Evolutionary conservation across 2,113 vertebrate genomes (phyloP).

Genomic region (Aegithalos caudatus): DNA sequence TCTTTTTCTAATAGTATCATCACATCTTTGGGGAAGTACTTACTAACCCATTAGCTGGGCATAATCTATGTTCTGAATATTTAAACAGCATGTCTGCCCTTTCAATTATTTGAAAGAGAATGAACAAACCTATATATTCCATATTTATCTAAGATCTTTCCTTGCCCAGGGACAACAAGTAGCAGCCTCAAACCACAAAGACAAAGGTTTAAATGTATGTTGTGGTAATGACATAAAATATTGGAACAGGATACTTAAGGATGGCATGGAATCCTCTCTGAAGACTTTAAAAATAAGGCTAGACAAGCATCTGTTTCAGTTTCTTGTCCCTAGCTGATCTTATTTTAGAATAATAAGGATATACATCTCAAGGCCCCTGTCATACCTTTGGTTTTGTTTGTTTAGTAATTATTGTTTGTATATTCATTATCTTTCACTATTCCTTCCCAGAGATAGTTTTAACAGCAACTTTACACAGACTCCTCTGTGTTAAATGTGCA

Average conservation of each 20-base stretch:
- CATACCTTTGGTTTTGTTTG: neutral
- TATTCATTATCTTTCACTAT: neutral
- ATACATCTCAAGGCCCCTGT: neutral
- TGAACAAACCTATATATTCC: neutral
- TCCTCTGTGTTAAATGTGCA: neutral
- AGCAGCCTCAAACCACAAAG: neutral
- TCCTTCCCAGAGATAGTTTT: neutral
- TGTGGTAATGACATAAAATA: neutral
- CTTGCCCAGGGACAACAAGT: neutral
- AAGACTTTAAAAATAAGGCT: neutral
- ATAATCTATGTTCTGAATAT: neutral
- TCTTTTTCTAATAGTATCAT: neutral
- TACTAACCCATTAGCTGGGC: neutral
- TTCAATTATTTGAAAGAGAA: neutral
- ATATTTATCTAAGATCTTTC: neutral
- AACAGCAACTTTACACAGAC: neutral
- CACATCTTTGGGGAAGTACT: neutral
- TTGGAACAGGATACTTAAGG: neutral
- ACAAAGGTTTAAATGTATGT: neutral
- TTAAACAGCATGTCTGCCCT: neutral
- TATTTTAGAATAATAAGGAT: neutral
- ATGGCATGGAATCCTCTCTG: neutral
- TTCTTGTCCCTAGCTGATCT: neutral
- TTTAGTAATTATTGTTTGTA: neutral
- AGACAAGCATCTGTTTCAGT: neutral